Percentiles rank a stretch among this genome's conserved stretches.
Evolutionary conservation across 2,113 vertebrate genomes (phyloP).

Genomic region (Plecturocebus donacophilus): DNA sequence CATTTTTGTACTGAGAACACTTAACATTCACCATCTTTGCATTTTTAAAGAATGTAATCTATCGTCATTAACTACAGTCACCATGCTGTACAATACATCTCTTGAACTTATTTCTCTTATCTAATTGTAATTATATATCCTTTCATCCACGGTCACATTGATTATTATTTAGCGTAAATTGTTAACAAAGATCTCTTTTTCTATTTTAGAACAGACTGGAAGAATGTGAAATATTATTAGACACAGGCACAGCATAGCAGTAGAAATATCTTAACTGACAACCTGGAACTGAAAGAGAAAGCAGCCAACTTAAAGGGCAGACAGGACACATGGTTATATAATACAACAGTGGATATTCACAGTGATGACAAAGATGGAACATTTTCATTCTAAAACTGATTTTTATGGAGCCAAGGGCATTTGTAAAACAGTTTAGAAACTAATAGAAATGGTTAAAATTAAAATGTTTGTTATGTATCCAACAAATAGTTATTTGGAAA

Average conservation of each 20-base stretch:
- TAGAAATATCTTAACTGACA: not conserved
- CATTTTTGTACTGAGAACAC: not conserved
- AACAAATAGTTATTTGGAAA: constrained; percentile 39
- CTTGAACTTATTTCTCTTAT: not conserved
- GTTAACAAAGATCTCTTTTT: constrained; percentile 25
- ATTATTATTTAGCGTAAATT: constrained; percentile 18
- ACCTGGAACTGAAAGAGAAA: not conserved
- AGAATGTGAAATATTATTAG: constrained; percentile 34
- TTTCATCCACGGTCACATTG: not conserved
- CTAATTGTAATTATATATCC: not conserved
- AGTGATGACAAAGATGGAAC: not conserved
- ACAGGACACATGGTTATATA: not conserved
- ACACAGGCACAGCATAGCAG: not conserved
- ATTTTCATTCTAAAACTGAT: not conserved
- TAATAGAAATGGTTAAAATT: not conserved
- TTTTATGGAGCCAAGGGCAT: not conserved
- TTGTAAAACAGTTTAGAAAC: constrained; percentile 9
- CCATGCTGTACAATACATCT: not conserved
- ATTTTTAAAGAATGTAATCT: not conserved
- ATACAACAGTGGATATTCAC: not conserved
- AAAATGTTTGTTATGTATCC: not conserved
- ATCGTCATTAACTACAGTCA: not conserved
- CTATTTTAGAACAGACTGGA: not conserved
- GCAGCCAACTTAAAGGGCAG: not conserved
- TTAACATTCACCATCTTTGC: not conserved